Conservation (phyloP, 2,888 invertebrate species). For the Polyommatus iphigenia region DNA sequence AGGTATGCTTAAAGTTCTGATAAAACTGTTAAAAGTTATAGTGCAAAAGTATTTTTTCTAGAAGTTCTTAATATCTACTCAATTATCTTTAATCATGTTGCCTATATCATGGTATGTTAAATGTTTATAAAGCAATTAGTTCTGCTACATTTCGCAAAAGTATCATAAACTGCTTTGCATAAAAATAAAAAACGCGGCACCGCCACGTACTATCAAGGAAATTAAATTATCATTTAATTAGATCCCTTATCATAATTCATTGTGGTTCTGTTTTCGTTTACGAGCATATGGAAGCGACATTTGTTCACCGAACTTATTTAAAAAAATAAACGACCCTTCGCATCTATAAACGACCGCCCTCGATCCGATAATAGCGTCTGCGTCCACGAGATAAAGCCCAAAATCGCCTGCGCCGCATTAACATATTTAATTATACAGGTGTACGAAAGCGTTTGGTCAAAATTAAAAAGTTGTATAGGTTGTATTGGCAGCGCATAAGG, state of each 20-base stretch:
- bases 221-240: constrained; percentile 20
- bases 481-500: constrained; percentile 37
- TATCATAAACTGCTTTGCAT: neutral
- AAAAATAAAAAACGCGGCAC: neutral
- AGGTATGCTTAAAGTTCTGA: neutral
- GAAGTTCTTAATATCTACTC: neutral
- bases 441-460: constrained; percentile 27
- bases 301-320: constrained; percentile 27
- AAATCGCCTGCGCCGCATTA: constrained; percentile 2
- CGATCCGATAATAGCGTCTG: neutral
- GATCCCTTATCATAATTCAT: constrained; percentile 24
- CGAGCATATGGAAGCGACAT: constrained; percentile 28
- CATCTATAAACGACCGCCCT: neutral
- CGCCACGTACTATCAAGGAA: neutral
- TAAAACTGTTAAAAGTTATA: neutral
- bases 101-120: neutral
- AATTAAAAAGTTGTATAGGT: constrained; percentile 36
- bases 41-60: neutral
- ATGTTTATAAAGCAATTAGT: neutral
- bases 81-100: too few relatives aligned
- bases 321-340: constrained; percentile 13
- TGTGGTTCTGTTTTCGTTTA: constrained; percentile 14
- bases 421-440: constrained; percentile 26
- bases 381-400: neutral
- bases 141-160: neutral